A percentile compares a stretch with the other conserved stretches of the same genome.
Conservation (phyloP, 2,113 vertebrate genomes). For the Rhynchopsitta pachyrhyncha region DNA sequence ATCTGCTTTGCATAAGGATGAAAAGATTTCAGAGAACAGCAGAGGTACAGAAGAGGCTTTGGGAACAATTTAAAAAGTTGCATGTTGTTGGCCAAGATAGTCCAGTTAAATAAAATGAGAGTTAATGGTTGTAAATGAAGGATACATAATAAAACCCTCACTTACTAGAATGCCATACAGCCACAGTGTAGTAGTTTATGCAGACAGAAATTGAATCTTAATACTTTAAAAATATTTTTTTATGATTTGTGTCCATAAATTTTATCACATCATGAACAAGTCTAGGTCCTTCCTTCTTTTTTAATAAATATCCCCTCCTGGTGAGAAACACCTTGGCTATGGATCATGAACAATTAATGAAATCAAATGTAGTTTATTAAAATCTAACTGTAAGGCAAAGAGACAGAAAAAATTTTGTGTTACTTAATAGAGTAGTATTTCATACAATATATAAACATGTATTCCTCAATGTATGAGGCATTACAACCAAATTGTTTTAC, state of each 20-base stretch:
- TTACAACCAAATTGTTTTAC: not conserved
- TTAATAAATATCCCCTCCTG: slow-evolving; percentile 14
- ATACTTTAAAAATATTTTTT: not conserved
- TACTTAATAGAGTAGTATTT: not conserved
- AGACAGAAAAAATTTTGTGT: not conserved
- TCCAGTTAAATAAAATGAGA: not conserved
- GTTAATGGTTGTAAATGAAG: not conserved
- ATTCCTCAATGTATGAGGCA: not conserved
- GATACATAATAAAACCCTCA: not conserved
- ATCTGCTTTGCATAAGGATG: not conserved
- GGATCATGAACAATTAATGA: slow-evolving; percentile 38
- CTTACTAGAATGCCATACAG: not conserved
- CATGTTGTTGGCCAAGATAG: not conserved
- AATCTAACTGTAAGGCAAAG: not conserved
- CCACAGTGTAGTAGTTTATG: not conserved
- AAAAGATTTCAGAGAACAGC: not conserved
- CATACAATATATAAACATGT: not conserved
- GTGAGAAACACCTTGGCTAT: slow-evolving; percentile 23
- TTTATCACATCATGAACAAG: not conserved
- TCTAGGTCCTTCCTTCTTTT: not conserved
- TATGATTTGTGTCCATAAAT: not conserved
- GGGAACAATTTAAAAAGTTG: not conserved
- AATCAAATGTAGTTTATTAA: slow-evolving; percentile 36
- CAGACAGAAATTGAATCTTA: not conserved
- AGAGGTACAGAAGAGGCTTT: not conserved